Evolutionary conservation across 2,888 invertebrate genomes (phyloP), one percentile per base, ranked within the genome.

Genomic region (Microctonus hyperodae): DNA sequence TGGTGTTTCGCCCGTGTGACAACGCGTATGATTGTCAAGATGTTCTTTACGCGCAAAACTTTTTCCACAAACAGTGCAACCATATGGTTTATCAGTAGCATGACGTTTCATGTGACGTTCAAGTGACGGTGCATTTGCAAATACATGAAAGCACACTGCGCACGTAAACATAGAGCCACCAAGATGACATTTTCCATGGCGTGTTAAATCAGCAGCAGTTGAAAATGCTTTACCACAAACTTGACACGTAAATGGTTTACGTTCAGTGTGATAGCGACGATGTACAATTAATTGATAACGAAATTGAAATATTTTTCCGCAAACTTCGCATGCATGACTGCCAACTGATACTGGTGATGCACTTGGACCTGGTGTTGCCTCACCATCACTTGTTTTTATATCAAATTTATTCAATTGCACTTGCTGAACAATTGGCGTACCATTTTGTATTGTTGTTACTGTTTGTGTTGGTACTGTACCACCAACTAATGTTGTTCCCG

Each of bases 271-370:
- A 84, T 94, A 94, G 75, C 94, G 89, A 78, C 93, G 88, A 85
- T 95, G 94, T 50, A 94, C 94, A 76, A 94, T 94, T 68, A 94
- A 88, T 81, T 94, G 94, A 85, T 95, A 94, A 67, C 94, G 90
- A 83, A 92, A 94, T 78, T 93, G 93, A 85, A 94, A 94, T 85
- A 92, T 91, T 85, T 94, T 94, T 61, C 93, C 92, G 78, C 94
- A 94, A 69, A 94, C 89, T 83, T 94, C 94, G 83, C 94, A 94
- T 20, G 91, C 88, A 82, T 94, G 93, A 70, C 88, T 88, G 22
- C 90, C 90, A 31, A 85, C 85, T 16, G 87, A 85, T 2, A 88
- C 87, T 2, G 88, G 86, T 1, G 91, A 90, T 3, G 89, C 90
- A 51, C 86, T 86, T 59, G 83, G 82, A 67, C 83, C 83, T 6